A percentile compares a stretch with the other conserved stretches of the same genome.
Evolutionary conservation across 2,797 vertebrate genomes (phyloP).

Genomic region (Emydoidea blandingii): DNA sequence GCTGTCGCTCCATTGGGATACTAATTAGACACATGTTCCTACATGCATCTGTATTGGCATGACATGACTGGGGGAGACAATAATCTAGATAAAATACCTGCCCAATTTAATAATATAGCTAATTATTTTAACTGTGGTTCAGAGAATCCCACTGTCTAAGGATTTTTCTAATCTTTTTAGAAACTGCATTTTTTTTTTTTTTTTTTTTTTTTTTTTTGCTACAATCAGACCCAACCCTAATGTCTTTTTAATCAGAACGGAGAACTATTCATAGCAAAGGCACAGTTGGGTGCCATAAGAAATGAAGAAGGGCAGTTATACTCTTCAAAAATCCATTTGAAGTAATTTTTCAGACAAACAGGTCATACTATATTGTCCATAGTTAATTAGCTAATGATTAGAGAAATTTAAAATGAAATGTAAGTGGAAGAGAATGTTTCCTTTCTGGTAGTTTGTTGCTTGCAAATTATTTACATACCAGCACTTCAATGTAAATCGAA

Average conservation of each 20-base stretch:
- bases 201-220: background rate
- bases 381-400: background rate
- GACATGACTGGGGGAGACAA: background rate
- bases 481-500: background rate
- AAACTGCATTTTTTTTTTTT: background rate
- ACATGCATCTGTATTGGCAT: background rate
- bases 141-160: background rate
- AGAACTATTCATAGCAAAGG: background rate
- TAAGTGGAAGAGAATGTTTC: background rate
- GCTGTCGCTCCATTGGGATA: background rate
- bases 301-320: background rate
- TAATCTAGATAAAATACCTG: background rate
- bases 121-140: background rate
- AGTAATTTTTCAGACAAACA: background rate
- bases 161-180: background rate
- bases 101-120: background rate
- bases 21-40: background rate
- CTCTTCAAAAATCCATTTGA: background rate
- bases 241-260: background rate
- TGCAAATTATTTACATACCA: background rate
- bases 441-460: fast-evolving
- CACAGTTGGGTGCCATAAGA: background rate
- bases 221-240: background rate
- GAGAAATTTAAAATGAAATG: background rate
- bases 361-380: background rate